Evolutionary conservation across 2,888 invertebrate genomes (phyloP).

Genomic region (Amblyjoppa fuscipennis): DNA sequence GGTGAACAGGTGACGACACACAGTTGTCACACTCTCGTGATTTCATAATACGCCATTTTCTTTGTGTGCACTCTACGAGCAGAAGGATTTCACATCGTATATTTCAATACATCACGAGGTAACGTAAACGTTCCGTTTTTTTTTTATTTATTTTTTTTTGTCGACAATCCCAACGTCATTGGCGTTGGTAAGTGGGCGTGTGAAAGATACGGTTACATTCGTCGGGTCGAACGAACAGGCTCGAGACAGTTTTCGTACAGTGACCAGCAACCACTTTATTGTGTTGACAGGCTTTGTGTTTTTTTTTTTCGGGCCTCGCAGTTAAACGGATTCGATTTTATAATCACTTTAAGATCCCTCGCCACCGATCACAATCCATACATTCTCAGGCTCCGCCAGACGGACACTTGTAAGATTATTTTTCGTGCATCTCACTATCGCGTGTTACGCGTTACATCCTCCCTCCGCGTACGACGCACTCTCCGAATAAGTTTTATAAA

Average conservation of each 20-base stretch:
- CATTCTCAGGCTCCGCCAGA: slow-evolving; percentile 10
- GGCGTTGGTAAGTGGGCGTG: not conserved
- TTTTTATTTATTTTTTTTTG: slow-evolving; percentile 16
- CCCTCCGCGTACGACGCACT: slow-evolving; percentile 34
- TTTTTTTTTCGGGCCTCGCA: slow-evolving; percentile 58
- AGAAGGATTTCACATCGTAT: slow-evolving; percentile 70
- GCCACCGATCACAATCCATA: not conserved
- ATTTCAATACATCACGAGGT: slow-evolving; percentile 71
- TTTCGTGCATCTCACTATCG: not conserved
- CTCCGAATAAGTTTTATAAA: not conserved
- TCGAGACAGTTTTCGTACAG: slow-evolving; percentile 37
- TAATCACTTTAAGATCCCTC: not conserved
- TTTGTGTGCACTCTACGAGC: slow-evolving; percentile 77
- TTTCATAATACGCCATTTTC: slow-evolving; percentile 80
- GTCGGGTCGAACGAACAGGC: slow-evolving; percentile 24
- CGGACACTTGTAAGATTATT: slow-evolving; percentile 61
- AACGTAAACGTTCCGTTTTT: slow-evolving; percentile 62
- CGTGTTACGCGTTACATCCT: slow-evolving; percentile 11
- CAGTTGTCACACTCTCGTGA: slow-evolving; percentile 76
- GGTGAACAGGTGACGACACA: slow-evolving; percentile 78
- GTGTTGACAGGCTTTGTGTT: slow-evolving; percentile 78
- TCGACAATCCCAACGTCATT: not conserved
- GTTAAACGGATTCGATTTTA: slow-evolving; percentile 69
- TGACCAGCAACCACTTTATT: slow-evolving; percentile 61
- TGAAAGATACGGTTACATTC: slow-evolving; percentile 31